These are phyloP conservation scores for Rhagologus leucostigma DNA, from an alignment of 2,113 vertebrate species.

Conservation along the genomic window DNA sequence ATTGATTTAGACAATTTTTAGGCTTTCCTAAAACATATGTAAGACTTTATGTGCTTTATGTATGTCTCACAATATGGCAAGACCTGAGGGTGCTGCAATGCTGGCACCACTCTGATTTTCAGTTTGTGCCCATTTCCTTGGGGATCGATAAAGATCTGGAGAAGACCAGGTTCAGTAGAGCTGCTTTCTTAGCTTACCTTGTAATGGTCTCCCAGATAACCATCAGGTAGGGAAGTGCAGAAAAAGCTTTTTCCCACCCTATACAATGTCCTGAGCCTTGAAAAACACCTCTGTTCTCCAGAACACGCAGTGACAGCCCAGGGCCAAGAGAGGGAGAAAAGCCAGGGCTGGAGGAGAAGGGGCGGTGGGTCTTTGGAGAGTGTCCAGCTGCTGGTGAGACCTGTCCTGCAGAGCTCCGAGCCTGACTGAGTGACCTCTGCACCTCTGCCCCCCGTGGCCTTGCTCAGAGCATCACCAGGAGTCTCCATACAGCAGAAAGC, in stretches of 20 bases:
- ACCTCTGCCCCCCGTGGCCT: not conserved
- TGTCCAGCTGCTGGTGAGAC: not conserved
- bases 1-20: not conserved
- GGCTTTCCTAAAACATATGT: not conserved
- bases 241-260: not conserved
- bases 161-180: not conserved
- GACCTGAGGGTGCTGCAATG: not conserved
- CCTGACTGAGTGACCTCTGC: fast-evolving
- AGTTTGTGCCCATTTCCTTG: not conserved
- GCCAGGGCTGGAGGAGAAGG: not conserved
- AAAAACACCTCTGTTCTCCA: not conserved
- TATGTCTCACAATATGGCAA: not conserved
- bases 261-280: not conserved
- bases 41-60: not conserved
- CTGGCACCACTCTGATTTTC: not conserved
- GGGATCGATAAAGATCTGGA: not conserved
- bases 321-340: not conserved
- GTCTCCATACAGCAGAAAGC: fast-evolving
- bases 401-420: fast-evolving
- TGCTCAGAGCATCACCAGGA: not conserved
- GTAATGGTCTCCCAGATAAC: not conserved
- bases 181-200: not conserved
- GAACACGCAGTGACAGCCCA: fast-evolving
- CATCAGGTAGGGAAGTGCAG: not conserved
- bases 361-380: fast-evolving